These are phyloP conservation scores for Entelurus aequoreus DNA, from an alignment of 2,113 vertebrate genomes.

Conservation along the genomic window DNA sequence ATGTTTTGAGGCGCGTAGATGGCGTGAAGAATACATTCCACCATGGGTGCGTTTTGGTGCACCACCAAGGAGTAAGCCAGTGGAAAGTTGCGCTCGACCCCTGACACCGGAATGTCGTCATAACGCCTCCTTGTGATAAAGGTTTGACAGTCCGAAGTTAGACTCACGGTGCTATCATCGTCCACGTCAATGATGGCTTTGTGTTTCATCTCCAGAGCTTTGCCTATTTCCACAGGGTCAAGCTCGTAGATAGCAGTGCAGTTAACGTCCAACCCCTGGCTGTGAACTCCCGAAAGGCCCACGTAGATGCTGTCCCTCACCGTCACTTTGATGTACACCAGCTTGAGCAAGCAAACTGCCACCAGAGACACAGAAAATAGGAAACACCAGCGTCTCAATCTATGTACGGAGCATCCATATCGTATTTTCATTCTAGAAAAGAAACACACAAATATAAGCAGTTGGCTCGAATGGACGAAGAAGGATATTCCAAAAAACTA, in stretches of 20 bases:
- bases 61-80: conserved; percentile 89
- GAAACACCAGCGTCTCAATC: conserved; percentile 64
- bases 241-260: conserved; percentile 82
- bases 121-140: conserved; percentile 76
- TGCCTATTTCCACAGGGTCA: conserved; percentile 86
- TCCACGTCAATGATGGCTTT: conserved; percentile 75
- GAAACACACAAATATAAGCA: background rate
- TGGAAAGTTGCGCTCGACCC: conserved; percentile 77
- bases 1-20: conserved; percentile 82
- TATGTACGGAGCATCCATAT: conserved; percentile 47
- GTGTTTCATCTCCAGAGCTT: conserved; percentile 78
- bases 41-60: conserved; percentile 88
- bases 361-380: conserved; percentile 54
- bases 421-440: conserved; percentile 82
- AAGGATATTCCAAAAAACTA: too few relatives aligned
- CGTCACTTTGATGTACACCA: conserved; percentile 52
- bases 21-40: conserved; percentile 83
- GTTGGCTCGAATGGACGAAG: background rate
- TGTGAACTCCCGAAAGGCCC: conserved; percentile 60
- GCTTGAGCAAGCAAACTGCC: conserved; percentile 51
- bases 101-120: conserved; percentile 65
- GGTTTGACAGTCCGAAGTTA: conserved; percentile 74
- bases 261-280: conserved; percentile 70
- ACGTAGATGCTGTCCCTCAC: conserved; percentile 61
- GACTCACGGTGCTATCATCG: conserved; percentile 72